Base-by-base conservation (phyloP, 2,888 invertebrate genomes). In the Timema cristinae region DNA sequence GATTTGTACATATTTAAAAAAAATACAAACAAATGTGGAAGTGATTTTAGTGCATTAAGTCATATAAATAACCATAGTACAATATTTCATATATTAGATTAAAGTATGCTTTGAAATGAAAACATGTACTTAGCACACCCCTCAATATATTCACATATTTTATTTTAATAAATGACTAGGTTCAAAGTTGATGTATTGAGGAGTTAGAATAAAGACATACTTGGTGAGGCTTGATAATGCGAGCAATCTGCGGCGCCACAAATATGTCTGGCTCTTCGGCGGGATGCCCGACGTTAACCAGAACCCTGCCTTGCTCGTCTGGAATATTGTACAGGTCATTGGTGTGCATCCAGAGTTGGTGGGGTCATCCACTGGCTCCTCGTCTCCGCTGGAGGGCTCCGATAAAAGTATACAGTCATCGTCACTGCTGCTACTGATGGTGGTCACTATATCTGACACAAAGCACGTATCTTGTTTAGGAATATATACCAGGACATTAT, bases 161-260 rank as follows among this genome's bases (percentile, higher is more conserved):
- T 54, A 13, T 54, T 54, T 54, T 54, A 13, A 13, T 54, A 54
- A 54, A 54, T 59, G n/a, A n/a, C 9, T 32, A 16, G 59, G n/a
- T 59, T 32, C 32, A 9, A 63, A 63, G 6, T 63, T 10, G 11
- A 63, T 6, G 13, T 8, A 11, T 32, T 47, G 48, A 47, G 11
- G 48, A 68, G n/a, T 48, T 11, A 13, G 11, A 51, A 47, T 61
- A 67, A 49, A 11, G 47, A 61, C 70, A 73, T 73, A 92, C 92
- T 87, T 98, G 98, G 87, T 98, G 98, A 2, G 97, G 97, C 84
- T 98, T 98, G 72, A 98, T 95, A 70, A 93, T 88, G 76, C 92
- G 87, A 0, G 95, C 92, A 68, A 98, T 92, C 81, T 94, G 97
- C 0, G 95, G 94, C 0, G 97, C 94, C 72, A 98, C 85, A 82